Evolutionary conservation across 1,140 invertebrate genomes (phyloP).

Genomic region (Myzus persicae): DNA sequence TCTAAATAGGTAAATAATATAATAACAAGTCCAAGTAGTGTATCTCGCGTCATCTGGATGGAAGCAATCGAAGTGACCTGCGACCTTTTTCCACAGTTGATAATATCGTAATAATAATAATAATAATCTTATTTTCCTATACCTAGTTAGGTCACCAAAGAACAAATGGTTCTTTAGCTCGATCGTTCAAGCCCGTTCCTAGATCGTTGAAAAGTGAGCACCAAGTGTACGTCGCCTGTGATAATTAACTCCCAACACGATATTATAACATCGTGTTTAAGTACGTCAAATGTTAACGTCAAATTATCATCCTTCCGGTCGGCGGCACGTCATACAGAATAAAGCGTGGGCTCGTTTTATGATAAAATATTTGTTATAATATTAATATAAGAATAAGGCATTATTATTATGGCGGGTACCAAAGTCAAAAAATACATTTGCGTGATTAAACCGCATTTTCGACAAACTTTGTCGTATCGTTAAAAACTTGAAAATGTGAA

Average conservation of each 20-base stretch:
- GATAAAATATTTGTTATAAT: not conserved
- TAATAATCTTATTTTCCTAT: too few species aligned
- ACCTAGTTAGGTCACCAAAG: too few species aligned
- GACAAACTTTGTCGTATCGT: not conserved
- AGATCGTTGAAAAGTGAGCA: not conserved
- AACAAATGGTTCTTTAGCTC: not conserved
- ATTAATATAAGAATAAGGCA: not conserved
- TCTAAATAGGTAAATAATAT: too few species aligned
- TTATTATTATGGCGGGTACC: not conserved
- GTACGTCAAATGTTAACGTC: not conserved
- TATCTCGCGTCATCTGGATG: too few species aligned
- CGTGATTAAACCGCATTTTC: not conserved
- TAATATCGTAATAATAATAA: too few species aligned
- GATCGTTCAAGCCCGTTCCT: not conserved
- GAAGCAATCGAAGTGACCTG: too few species aligned
- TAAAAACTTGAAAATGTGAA: not conserved
- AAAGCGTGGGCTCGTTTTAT: not conserved
- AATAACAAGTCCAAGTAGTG: too few species aligned
- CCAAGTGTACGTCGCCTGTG: not conserved
- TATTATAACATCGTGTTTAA: not conserved
- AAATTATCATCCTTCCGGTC: not conserved
- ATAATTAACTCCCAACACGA: not conserved
- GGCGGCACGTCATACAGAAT: not conserved
- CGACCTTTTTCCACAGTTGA: not conserved
- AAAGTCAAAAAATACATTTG: not conserved